A percentile compares a stretch with the other conserved stretches of the same genome.
Conservation (phyloP, 2,113 vertebrate species). For the Campylomormyrus numenius region DNA sequence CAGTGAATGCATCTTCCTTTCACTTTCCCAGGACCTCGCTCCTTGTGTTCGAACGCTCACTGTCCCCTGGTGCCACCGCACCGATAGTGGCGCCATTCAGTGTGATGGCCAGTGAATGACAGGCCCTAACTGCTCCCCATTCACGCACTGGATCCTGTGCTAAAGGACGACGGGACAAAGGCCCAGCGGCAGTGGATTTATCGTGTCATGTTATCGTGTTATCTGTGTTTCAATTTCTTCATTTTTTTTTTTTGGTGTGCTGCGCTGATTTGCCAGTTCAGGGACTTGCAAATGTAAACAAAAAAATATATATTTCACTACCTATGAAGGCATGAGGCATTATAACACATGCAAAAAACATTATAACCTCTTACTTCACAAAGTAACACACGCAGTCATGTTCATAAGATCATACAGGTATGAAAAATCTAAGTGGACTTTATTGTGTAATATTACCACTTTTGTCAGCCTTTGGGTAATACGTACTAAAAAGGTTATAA, state of each 20-base stretch:
- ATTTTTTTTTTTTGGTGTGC: background rate
- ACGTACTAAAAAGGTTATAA: background rate
- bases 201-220: background rate
- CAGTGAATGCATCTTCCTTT: slow-evolving; percentile 14
- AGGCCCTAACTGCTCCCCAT: slow-evolving; percentile 9
- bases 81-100: slow-evolving; percentile 8
- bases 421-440: background rate
- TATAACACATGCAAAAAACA: background rate
- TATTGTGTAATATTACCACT: background rate
- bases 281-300: background rate
- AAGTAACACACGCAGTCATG: background rate
- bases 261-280: background rate
- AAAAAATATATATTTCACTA: background rate
- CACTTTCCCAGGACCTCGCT: slow-evolving; percentile 22
- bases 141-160: background rate
- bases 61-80: background rate
- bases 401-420: background rate
- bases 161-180: background rate
- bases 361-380: background rate
- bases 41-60: slow-evolving; percentile 9
- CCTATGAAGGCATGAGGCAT: background rate
- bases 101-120: background rate
- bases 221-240: slow-evolving; percentile 1
- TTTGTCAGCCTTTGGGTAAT: background rate
- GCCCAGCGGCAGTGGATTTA: background rate